Evolutionary conservation across 2,797 vertebrate species (phyloP).

Genomic region (Pseudochirops corinnae): DNA sequence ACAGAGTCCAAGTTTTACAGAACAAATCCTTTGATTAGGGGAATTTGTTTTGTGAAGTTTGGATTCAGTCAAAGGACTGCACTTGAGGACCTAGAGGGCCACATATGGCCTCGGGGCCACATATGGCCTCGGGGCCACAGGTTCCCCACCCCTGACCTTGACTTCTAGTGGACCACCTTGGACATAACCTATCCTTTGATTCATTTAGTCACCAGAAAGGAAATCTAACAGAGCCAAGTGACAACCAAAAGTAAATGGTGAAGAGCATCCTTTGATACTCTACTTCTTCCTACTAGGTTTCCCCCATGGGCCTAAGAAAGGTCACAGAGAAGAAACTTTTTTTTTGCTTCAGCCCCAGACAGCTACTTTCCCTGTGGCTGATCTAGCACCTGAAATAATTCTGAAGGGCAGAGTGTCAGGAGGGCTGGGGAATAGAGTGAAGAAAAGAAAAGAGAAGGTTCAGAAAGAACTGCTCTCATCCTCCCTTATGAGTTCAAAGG

Average conservation of each 20-base stretch:
- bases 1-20: no score
- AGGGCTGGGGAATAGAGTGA: background rate
- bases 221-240: background rate
- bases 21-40: no score
- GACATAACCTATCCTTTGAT: background rate
- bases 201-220: constrained; percentile 2
- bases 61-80: no score
- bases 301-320: background rate
- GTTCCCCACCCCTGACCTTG: background rate
- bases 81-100: no score
- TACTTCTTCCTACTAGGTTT: background rate
- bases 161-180: background rate
- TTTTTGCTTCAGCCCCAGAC: background rate
- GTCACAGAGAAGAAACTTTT: background rate
- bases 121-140: no score
- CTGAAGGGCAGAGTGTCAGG: background rate
- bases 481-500: background rate
- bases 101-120: no score
- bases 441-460: background rate
- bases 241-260: background rate
- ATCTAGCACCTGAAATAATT: background rate
- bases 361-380: background rate
- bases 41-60: no score
- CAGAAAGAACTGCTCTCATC: background rate
- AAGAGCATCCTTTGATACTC: background rate